A percentile compares a stretch with the other conserved stretches of the same genome.
Evolutionary conservation across 35 echinoderm and acorn worm species (phyloP).

Genomic region (Diadema setosum): DNA sequence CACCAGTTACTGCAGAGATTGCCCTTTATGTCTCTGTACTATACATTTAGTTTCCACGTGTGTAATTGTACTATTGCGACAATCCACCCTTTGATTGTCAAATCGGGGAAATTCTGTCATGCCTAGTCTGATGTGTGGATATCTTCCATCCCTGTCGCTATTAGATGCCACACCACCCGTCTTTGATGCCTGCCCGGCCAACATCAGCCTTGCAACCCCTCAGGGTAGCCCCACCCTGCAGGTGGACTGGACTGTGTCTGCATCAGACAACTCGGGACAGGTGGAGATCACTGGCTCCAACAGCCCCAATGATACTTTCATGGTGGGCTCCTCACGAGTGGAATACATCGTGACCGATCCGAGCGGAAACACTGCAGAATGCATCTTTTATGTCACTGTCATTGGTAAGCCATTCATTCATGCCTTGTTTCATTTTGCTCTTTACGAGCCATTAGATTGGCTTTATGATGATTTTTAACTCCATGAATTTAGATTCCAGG

Average conservation of each 20-base stretch:
- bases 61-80: too few relatives aligned
- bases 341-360: not conserved
- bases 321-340: not conserved
- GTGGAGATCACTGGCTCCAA: not conserved
- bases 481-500: too few relatives aligned
- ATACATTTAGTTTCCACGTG: too few relatives aligned
- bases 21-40: too few relatives aligned
- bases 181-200: conserved; percentile 2
- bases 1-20: too few relatives aligned
- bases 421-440: not conserved
- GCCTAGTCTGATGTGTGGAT: too few relatives aligned
- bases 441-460: not conserved
- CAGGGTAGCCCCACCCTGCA: not conserved
- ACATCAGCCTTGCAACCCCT: not conserved
- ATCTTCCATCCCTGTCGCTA: too few relatives aligned
- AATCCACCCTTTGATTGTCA: too few relatives aligned
- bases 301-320: not conserved
- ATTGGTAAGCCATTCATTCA: conserved; percentile 14
- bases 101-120: too few relatives aligned
- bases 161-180: too few relatives aligned
- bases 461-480: too few relatives aligned
- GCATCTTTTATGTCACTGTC: conserved; percentile 14
- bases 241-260: conserved; percentile 10
- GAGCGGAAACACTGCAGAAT: not conserved
- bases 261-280: conserved; percentile 22